phyloP scores from a whole-genome alignment of 1,140 invertebrate genomes.

The Drosophila ogumai region DNA sequence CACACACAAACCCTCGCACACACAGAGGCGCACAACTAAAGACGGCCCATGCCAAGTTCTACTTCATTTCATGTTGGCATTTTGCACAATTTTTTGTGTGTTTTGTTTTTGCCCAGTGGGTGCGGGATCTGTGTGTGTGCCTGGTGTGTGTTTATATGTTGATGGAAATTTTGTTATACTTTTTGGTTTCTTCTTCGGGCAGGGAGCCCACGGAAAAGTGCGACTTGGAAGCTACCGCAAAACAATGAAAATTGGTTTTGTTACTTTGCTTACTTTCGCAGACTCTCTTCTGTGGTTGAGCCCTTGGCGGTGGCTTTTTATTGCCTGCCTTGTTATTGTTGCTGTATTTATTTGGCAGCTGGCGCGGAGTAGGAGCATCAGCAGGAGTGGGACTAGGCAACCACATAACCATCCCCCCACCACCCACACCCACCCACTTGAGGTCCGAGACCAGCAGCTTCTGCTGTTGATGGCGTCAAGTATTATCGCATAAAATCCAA shows the following conservation, averaged over 20 bases:
- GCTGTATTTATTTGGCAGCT: slow-evolving; percentile 77
- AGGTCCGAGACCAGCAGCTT: slow-evolving; percentile 14
- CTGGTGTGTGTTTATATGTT: slow-evolving; percentile 35
- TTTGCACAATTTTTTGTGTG: slow-evolving; percentile 52
- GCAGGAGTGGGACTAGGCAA: background rate
- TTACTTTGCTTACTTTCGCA: slow-evolving; percentile 68
- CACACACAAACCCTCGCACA: slow-evolving; percentile 5
- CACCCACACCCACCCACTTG: background rate
- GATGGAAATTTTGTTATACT: slow-evolving; percentile 75
- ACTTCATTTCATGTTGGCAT: slow-evolving; percentile 71
- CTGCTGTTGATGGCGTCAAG: slow-evolving; percentile 66
- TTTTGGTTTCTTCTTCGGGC: slow-evolving; percentile 58
- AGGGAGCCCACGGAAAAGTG: slow-evolving; percentile 19
- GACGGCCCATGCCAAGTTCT: slow-evolving; percentile 57
- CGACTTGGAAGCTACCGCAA: slow-evolving; percentile 64
- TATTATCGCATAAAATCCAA: slow-evolving; percentile 81
- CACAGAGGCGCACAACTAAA: slow-evolving; percentile 5
- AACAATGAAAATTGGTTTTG: slow-evolving; percentile 83
- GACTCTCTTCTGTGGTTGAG: slow-evolving; percentile 34
- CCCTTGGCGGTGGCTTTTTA: slow-evolving; percentile 75
- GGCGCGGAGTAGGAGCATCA: slow-evolving; percentile 10
- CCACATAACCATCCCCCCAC: background rate
- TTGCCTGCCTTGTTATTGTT: slow-evolving; percentile 72
- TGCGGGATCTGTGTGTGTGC: slow-evolving; percentile 2
- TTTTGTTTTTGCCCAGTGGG: background rate